These are phyloP conservation scores for Penaeus vannamei DNA, from an alignment of 1,140 invertebrate genomes.

Conservation along the genomic window DNA sequence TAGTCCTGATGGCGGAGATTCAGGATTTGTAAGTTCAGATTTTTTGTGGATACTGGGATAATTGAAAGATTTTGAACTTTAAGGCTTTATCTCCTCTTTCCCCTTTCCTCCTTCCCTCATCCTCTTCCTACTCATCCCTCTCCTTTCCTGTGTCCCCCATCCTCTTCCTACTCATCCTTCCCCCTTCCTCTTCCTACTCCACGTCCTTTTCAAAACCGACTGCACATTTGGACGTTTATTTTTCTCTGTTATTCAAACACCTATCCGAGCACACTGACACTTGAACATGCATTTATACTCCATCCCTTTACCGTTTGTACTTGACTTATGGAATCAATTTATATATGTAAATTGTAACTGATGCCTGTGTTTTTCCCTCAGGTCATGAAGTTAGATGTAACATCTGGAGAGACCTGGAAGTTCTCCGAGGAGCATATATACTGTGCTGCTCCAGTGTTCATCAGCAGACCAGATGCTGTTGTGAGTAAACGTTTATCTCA, in stretches of 20 bases:
- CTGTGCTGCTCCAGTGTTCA: constrained; percentile 46
- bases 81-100: background rate
- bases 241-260: too few species aligned
- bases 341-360: background rate
- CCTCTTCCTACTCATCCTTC: too few species aligned
- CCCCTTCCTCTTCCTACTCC: too few species aligned
- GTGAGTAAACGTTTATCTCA: constrained; percentile 27
- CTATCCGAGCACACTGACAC: too few species aligned
- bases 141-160: too few species aligned
- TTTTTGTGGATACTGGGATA: background rate
- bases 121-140: too few species aligned
- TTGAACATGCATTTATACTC: background rate
- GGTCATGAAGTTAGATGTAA: constrained; percentile 47
- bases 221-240: too few species aligned
- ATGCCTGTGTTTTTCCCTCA: background rate
- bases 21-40: constrained; percentile 35
- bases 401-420: constrained; percentile 32
- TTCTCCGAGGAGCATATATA: constrained; percentile 48
- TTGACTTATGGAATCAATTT: too few species aligned
- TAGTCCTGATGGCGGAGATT: constrained; percentile 43
- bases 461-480: constrained; percentile 39
- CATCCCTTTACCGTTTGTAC: background rate
- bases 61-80: background rate
- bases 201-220: too few species aligned
- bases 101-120: background rate